Percentiles rank a stretch among this genome's conserved stretches.
phyloP scores from a whole-genome alignment of 2,888 invertebrate species.

The Phrixothrix hirtus region DNA sequence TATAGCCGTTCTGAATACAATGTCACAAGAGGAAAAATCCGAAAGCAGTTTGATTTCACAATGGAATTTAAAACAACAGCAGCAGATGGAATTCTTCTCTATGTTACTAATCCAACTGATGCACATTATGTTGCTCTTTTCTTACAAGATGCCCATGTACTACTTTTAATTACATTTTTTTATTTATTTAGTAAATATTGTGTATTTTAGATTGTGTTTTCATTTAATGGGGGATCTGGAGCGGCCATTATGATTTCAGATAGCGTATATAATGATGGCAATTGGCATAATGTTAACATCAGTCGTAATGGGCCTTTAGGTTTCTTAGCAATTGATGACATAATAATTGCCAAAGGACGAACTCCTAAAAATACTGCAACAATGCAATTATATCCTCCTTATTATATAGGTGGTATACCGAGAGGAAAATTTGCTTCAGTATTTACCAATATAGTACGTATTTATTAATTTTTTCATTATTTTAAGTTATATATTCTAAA shows the following conservation, averaged over 20 bases:
- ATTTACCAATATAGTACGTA: constrained; percentile 45
- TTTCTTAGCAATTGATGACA: constrained; percentile 69
- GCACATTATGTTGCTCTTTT: constrained; percentile 75
- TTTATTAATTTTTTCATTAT: neutral
- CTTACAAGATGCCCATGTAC: constrained; percentile 73
- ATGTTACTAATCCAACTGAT: constrained; percentile 65
- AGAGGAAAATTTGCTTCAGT: constrained; percentile 57
- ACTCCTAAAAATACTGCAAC: constrained; percentile 41
- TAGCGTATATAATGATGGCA: constrained; percentile 68
- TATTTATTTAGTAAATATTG: neutral
- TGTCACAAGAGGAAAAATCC: constrained; percentile 60
- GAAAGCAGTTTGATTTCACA: constrained; percentile 72
- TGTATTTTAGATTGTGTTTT: constrained; percentile 63
- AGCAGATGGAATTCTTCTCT: constrained; percentile 82
- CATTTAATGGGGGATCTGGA: constrained; percentile 73
- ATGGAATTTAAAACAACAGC: constrained; percentile 77
- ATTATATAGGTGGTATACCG: constrained; percentile 81
- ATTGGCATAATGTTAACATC: constrained; percentile 79
- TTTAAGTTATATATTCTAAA: too few relatives aligned
- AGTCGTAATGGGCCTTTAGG: constrained; percentile 66
- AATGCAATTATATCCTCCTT: constrained; percentile 69
- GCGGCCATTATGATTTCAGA: constrained; percentile 60
- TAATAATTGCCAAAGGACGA: constrained; percentile 48
- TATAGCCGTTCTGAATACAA: constrained; percentile 76
- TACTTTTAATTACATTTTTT: constrained; percentile 17